Evolutionary conservation across 2,888 invertebrate species (phyloP).

Genomic region (Sabellastarte sp.): DNA sequence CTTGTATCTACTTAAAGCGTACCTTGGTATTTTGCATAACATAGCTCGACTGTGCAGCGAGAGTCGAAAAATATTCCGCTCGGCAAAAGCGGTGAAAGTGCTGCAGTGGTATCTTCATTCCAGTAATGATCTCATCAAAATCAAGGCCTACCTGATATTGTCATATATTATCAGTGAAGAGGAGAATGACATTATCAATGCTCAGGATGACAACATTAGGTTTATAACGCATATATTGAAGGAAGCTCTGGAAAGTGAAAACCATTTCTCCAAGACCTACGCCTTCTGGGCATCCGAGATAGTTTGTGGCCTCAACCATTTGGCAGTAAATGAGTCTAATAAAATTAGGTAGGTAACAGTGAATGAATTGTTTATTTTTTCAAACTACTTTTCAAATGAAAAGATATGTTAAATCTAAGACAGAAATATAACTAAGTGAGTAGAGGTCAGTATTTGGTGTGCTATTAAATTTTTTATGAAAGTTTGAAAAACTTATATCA

Average conservation of each 20-base stretch:
- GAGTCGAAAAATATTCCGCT: slow-evolving; percentile 34
- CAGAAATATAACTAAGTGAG: no score
- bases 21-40: slow-evolving; percentile 52
- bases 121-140: slow-evolving; percentile 37
- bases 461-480: no score
- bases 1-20: slow-evolving; percentile 41
- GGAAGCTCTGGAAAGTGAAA: slow-evolving; percentile 40
- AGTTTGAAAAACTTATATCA: no score
- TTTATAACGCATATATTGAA: slow-evolving; percentile 47
- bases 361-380: no score
- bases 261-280: slow-evolving; percentile 45
- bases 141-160: slow-evolving; percentile 47
- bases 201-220: slow-evolving; percentile 40
- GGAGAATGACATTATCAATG: slow-evolving; percentile 45
- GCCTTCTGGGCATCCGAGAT: slow-evolving; percentile 50
- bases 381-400: no score
- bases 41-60: slow-evolving; percentile 41
- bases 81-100: slow-evolving; percentile 32
- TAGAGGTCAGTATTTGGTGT: no score
- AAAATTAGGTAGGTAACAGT: slow-evolving; percentile 22
- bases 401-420: no score
- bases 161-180: slow-evolving; percentile 49
- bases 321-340: slow-evolving; percentile 31
- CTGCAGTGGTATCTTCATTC: slow-evolving; percentile 29
- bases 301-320: slow-evolving; percentile 37